Conservation (phyloP, 1,140 invertebrate genomes). For the Brachionus asplanchnoidis region DNA sequence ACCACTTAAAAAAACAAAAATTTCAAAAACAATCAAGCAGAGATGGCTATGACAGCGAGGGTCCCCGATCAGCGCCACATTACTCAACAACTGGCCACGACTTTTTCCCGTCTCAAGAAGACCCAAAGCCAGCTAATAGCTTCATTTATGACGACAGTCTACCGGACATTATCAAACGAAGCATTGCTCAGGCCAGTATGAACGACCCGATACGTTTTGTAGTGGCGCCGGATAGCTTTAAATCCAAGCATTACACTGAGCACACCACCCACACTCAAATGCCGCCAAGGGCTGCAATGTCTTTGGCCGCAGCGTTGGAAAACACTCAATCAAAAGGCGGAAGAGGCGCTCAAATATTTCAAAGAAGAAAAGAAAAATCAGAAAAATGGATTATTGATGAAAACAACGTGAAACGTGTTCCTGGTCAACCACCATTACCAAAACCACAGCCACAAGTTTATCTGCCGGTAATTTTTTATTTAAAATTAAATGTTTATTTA, state of each 20-base stretch:
- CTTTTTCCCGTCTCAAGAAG: neutral
- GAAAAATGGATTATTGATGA: constrained; percentile 42
- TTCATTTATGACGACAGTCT: constrained; percentile 25
- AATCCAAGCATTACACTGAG: constrained; percentile 11
- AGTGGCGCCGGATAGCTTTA: constrained; percentile 28
- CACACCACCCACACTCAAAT: constrained; percentile 40
- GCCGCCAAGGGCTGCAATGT: constrained; percentile 34
- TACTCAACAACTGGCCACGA: neutral
- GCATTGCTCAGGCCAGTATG: constrained; percentile 23
- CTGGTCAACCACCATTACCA: neutral
- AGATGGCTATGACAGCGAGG: constrained; percentile 31
- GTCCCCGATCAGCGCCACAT: neutral
- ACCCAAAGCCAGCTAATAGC: neutral
- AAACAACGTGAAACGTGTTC: constrained; percentile 13
- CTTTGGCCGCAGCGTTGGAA: neutral
- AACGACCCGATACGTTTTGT: constrained; percentile 26
- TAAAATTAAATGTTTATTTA: no score
- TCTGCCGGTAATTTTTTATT: neutral
- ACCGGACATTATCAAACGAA: constrained; percentile 34
- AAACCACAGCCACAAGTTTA: constrained; percentile 8
- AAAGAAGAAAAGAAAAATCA: constrained; percentile 34
- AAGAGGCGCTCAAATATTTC: constrained; percentile 39
- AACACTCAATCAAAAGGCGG: constrained; percentile 3
- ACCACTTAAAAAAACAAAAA: constrained; percentile 30
- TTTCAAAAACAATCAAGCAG: constrained; percentile 28